These are phyloP conservation scores for Tapera naevia DNA, from an alignment of 2,797 vertebrate genomes.

Conservation along the genomic window DNA sequence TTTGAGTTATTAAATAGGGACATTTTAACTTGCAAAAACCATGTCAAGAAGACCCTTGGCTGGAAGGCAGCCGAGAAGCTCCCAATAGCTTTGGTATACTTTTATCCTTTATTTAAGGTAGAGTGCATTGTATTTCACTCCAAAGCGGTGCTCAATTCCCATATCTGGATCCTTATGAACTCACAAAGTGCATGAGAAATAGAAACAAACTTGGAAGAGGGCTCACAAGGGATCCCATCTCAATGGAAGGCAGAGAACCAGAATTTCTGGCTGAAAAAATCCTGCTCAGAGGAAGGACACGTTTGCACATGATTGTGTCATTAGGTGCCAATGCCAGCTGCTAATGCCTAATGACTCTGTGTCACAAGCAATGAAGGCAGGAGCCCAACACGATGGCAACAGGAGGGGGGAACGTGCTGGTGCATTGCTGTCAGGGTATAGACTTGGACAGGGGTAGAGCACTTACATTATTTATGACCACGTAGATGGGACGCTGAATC, in stretches of 20 bases:
- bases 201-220: background rate
- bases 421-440: background rate
- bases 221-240: background rate
- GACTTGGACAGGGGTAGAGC: background rate
- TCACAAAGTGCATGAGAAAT: rapidly evolving
- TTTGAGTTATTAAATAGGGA: background rate
- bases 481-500: rapidly evolving
- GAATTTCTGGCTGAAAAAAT: background rate
- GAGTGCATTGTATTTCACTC: background rate
- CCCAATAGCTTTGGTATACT: background rate
- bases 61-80: background rate
- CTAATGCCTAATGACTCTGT: background rate
- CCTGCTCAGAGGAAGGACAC: background rate
- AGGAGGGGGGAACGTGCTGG: background rate
- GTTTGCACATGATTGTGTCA: background rate
- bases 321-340: background rate
- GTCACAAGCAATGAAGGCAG: background rate
- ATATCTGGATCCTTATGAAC: background rate
- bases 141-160: background rate
- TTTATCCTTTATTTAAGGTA: background rate
- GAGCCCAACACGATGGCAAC: background rate
- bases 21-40: background rate
- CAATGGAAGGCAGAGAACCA: background rate
- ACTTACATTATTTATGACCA: background rate
- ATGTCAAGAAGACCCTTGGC: background rate